These are phyloP conservation scores for Laupala kohalensis DNA, from an alignment of 1,140 invertebrate species.

Conservation along the genomic window DNA sequence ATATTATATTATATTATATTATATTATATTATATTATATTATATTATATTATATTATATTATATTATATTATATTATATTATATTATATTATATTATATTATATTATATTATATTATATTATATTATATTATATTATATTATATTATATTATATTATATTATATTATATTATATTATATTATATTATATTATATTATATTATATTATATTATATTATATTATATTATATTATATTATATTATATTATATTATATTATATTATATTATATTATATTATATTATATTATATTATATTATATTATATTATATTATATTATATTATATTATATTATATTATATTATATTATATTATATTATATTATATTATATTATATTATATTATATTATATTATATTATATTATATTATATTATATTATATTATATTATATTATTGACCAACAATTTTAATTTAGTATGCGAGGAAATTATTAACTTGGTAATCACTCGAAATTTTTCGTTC, in stretches of 20 bases:
- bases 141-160: neutral
- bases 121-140: neutral
- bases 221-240: neutral
- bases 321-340: neutral
- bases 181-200: neutral
- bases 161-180: neutral
- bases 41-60: neutral
- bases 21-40: neutral
- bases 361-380: neutral
- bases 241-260: neutral
- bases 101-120: neutral
- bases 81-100: neutral
- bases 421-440: slow-evolving; percentile 4
- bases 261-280: neutral
- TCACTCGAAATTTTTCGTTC: too few species aligned
- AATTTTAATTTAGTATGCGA: too few species aligned
- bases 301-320: neutral
- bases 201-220: neutral
- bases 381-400: neutral
- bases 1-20: neutral
- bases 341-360: neutral
- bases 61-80: neutral
- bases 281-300: neutral
- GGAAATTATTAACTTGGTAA: too few species aligned
- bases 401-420: slow-evolving; percentile 1